A percentile compares a stretch with the other conserved stretches of the same genome.
These are phyloP conservation scores for Hemicrepidius hirtus DNA, from an alignment of 2,888 invertebrate species.

Conservation along the genomic window DNA sequence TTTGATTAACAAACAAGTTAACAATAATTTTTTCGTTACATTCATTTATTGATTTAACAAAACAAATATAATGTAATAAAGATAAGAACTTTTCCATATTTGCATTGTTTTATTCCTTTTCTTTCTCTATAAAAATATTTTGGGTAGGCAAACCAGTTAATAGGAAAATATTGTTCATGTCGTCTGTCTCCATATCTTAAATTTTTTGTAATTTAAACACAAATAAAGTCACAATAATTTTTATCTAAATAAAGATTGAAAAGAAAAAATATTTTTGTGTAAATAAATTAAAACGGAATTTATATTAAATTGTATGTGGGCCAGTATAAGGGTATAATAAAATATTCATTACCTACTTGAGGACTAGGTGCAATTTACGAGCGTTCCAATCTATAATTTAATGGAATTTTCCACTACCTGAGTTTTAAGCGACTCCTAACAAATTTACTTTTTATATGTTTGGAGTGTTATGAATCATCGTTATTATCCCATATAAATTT, in stretches of 20 bases:
- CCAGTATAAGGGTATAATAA: not conserved
- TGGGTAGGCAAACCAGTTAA: too few species aligned
- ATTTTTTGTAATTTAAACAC: too few species aligned
- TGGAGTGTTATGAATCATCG: conserved; percentile 31
- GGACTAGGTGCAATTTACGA: conserved; percentile 36
- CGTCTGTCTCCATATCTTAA: too few species aligned
- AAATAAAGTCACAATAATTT: too few species aligned
- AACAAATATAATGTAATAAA: too few species aligned
- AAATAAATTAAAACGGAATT: too few species aligned
- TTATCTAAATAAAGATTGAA: too few species aligned
- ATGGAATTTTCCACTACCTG: conserved; percentile 42
- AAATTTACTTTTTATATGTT: conserved; percentile 21
- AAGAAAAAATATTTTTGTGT: too few species aligned
- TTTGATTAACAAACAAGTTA: not conserved
- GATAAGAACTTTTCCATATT: too few species aligned
- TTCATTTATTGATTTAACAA: not conserved
- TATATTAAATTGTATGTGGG: not conserved
- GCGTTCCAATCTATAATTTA: conserved; percentile 30
- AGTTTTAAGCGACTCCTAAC: conserved; percentile 24
- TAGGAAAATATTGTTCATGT: too few species aligned
- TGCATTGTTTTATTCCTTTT: too few species aligned
- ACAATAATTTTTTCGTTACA: not conserved
- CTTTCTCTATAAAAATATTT: too few species aligned
- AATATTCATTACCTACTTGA: not conserved
- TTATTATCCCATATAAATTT: conserved; percentile 10